Percentiles rank a stretch among this genome's conserved stretches.
Evolutionary conservation across 2,797 vertebrate species (phyloP).

Genomic region (Oceanodroma leucorhoa): DNA sequence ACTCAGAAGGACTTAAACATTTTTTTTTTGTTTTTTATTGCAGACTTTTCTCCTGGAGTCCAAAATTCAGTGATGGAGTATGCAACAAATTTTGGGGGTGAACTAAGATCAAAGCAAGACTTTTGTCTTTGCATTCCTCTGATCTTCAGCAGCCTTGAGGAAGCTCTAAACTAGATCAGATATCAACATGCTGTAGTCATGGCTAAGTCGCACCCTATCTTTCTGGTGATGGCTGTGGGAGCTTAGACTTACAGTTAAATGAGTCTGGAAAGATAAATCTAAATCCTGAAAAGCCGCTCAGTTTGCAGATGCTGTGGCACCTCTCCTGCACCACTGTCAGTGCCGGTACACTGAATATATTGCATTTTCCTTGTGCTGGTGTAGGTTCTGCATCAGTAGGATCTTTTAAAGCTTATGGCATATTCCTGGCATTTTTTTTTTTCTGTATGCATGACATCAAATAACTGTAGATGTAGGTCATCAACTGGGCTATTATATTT

Average conservation of each 20-base stretch:
- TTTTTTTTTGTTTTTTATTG: not conserved
- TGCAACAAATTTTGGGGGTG: not conserved
- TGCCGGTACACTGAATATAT: not conserved
- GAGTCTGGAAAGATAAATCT: not conserved
- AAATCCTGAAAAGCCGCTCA: not conserved
- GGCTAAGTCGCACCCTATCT: not conserved
- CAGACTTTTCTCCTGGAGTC: not conserved
- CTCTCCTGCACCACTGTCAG: not conserved
- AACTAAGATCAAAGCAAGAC: constrained; percentile 7
- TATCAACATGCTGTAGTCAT: not conserved
- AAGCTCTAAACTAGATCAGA: not conserved
- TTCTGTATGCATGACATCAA: not conserved
- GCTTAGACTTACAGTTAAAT: not conserved
- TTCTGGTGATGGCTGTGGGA: not conserved
- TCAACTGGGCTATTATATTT: not conserved
- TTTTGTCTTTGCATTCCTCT: constrained; percentile 18
- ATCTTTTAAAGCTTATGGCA: not conserved
- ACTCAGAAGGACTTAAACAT: not conserved
- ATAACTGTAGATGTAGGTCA: not conserved
- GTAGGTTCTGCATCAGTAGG: not conserved
- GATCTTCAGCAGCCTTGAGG: not conserved
- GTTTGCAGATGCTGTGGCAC: not conserved
- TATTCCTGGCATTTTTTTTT: not conserved
- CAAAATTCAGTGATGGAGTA: not conserved
- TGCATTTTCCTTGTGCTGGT: not conserved